These are phyloP conservation scores for Nothura maculosa DNA, from an alignment of 2,797 vertebrate genomes.

Conservation along the genomic window DNA sequence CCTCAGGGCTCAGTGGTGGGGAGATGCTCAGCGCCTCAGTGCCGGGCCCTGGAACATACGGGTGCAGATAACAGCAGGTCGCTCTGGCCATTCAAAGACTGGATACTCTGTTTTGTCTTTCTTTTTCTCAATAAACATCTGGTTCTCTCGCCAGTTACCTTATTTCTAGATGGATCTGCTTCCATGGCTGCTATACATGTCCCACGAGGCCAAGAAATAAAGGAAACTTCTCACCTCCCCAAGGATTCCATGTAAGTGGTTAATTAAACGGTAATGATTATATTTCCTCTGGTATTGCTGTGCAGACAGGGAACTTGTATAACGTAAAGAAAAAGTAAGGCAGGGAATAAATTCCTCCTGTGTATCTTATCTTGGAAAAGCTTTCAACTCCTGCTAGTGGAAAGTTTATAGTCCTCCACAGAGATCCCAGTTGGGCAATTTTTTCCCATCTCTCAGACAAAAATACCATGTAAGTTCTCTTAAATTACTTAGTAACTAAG, in stretches of 20 bases:
- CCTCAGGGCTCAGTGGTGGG: rapidly evolving
- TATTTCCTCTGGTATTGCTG: neutral
- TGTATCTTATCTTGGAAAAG: neutral
- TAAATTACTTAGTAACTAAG: slow-evolving; percentile 54
- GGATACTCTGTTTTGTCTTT: neutral
- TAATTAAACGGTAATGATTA: neutral
- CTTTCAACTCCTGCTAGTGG: slow-evolving; percentile 20
- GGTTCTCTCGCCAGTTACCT: neutral
- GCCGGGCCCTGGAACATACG: neutral
- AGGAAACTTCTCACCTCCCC: neutral
- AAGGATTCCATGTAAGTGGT: neutral
- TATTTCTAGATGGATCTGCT: neutral
- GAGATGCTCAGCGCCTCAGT: neutral
- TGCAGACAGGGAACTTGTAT: neutral
- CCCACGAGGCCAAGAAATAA: neutral
- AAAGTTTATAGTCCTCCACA: slow-evolving; percentile 36
- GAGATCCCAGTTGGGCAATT: slow-evolving; percentile 29
- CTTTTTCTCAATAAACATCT: neutral
- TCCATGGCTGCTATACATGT: neutral
- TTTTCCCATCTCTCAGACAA: slow-evolving; percentile 24
- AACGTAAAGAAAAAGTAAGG: neutral
- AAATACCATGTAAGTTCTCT: slow-evolving; percentile 48
- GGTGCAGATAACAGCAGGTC: neutral
- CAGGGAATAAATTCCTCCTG: neutral
- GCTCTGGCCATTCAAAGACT: neutral